A percentile compares a stretch with the other conserved stretches of the same genome.
Conservation (phyloP, 2,113 vertebrate species). For the Ariopsis seemanni region DNA sequence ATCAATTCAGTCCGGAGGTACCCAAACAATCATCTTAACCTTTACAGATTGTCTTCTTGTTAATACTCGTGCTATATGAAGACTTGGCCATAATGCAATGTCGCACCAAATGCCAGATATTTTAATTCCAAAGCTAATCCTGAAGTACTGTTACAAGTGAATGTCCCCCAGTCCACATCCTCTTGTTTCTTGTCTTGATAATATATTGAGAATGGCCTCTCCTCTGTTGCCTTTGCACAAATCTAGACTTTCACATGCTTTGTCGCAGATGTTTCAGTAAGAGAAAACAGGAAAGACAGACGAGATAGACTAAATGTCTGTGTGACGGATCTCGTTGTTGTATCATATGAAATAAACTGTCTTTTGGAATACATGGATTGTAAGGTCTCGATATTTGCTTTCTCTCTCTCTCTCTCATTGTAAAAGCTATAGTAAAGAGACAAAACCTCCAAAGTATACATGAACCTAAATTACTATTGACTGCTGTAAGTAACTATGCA, state of each 20-base stretch:
- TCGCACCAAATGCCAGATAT: conserved; percentile 62
- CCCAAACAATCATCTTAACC: background rate
- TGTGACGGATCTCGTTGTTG: conserved; percentile 66
- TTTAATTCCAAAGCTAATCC: background rate
- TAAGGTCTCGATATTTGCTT: background rate
- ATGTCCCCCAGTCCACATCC: conserved; percentile 41
- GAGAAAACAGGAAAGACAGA: conserved; percentile 39
- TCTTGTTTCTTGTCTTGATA: conserved; percentile 28
- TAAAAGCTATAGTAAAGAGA: background rate
- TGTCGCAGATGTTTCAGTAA: conserved; percentile 53
- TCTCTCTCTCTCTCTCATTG: background rate
- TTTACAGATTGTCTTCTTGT: background rate
- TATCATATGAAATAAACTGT: conserved; percentile 76
- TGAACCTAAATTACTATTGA: background rate
- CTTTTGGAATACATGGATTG: conserved; percentile 57
- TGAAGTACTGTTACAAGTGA: conserved; percentile 30
- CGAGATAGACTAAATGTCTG: conserved; percentile 56
- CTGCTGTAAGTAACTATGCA: background rate
- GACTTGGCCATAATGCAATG: conserved; percentile 42
- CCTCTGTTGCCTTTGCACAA: conserved; percentile 54
- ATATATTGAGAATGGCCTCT: conserved; percentile 40
- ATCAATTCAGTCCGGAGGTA: too few species aligned
- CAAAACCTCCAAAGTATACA: background rate
- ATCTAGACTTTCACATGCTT: conserved; percentile 69
- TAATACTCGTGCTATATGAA: conserved; percentile 1